Base-by-base conservation (phyloP, 2,113 vertebrate genomes). In the Dasyornis broadbenti region DNA sequence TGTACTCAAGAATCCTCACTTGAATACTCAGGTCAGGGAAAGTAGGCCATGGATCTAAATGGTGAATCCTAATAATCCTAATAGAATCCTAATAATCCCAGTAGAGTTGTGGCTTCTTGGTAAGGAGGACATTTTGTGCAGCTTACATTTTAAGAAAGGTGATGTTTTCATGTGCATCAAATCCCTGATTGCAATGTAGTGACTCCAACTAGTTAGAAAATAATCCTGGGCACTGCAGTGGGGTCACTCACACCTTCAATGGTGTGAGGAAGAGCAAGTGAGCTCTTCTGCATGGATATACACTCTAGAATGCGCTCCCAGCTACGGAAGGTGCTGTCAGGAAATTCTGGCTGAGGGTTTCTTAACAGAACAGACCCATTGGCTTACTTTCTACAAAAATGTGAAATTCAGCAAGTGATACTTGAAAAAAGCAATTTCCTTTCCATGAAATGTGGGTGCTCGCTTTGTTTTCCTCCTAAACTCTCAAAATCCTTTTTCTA, bases 21-120 rank as follows among this genome's bases (percentile, higher is more conserved):
- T 86, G 70, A 64, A 17, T 69, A 87, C 87, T 92, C 66, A 89
- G 93, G 89, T 80, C 89, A 94, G 78, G 66, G 14, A 82, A 97
- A 97, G 63, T 82, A 89, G 86, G 84, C 30, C 80, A 91, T 4
- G 0, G 52, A 77, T n/a, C 56, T 71, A 30, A 57, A 47, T 9
- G 22, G 69, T 66, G 76, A 92, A 73, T 96, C 76, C 65, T 73
- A 52, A 70, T 42, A 63, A 49, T 49, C 64, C 30, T 56, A 37
- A 49, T 12, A 50, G 66, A 83, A 72, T 90, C 75, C 68, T 61
- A 39, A 53, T 30, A 45, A 63, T 42, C 40, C 24, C 35, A 49
- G 40, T 15, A 37, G 64, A 82, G 44, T 24, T 3, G 10, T 50
- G 59, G 27, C 71, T 81, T 59, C 39, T 50, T 50, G 17, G 23